phyloP scores from a whole-genome alignment of 2,888 invertebrate species.

The Bembecia ichneumoniformis region DNA sequence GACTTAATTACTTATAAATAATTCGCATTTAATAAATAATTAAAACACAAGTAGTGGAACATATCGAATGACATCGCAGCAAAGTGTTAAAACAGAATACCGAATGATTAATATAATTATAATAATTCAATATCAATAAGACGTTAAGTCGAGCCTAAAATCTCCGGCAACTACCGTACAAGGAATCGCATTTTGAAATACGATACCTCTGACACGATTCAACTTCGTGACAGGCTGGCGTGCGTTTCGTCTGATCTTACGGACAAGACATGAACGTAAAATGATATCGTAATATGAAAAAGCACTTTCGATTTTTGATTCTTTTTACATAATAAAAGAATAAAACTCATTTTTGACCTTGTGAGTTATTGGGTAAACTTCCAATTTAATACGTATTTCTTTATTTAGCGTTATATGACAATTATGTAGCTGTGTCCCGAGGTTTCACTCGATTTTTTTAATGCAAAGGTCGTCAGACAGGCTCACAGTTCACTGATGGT shows the following conservation, averaged over 20 bases:
- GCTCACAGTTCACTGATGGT: no score
- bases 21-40: no score
- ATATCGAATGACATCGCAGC: not conserved
- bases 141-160: conserved; percentile 13
- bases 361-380: not conserved
- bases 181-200: conserved; percentile 17
- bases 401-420: no score
- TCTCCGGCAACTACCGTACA: conserved; percentile 13
- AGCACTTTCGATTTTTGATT: conserved; percentile 8
- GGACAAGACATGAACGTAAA: conserved; percentile 10
- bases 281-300: conserved; percentile 9
- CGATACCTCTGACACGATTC: conserved; percentile 23
- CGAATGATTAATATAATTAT: conserved; percentile 1
- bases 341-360: not conserved
- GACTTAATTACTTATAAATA: no score
- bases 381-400: no score
- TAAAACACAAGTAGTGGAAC: not conserved
- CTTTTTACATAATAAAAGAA: not conserved
- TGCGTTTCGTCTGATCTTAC: conserved; percentile 11
- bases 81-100: not conserved
- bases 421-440: no score
- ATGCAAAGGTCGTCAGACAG: no score
- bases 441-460: no score
- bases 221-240: conserved; percentile 13
- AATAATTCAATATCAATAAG: conserved; percentile 7